Evolutionary conservation across 2,113 vertebrate species (phyloP).

Genomic region (Neogobius melanostomus): DNA sequence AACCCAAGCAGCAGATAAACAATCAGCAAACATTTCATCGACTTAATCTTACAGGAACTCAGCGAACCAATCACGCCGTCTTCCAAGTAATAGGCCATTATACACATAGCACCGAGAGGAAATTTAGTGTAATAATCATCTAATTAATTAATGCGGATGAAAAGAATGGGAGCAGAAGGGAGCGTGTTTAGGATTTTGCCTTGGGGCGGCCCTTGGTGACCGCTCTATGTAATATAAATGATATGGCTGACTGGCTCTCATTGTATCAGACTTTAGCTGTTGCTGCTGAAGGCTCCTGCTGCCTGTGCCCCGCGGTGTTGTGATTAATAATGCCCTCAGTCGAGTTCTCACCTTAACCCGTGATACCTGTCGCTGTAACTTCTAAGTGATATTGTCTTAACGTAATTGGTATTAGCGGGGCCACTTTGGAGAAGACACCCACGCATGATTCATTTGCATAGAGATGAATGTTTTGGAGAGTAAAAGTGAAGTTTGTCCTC

Average conservation of each 20-base stretch:
- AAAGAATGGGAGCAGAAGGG: constrained; percentile 18
- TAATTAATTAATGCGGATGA: constrained; percentile 65
- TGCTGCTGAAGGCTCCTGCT: constrained; percentile 43
- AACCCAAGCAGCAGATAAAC: constrained; percentile 17
- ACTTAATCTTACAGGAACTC: constrained; percentile 14
- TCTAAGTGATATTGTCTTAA: not conserved
- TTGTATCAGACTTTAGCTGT: constrained; percentile 48
- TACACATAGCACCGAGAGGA: constrained; percentile 32
- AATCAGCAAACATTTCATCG: constrained; percentile 28
- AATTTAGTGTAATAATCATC: constrained; percentile 44
- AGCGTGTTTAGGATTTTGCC: constrained; percentile 38
- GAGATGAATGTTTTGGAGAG: not conserved
- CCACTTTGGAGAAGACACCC: not conserved
- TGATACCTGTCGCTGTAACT: constrained; percentile 25
- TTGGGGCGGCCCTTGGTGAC: constrained; percentile 43
- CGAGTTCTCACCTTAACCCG: constrained; percentile 46
- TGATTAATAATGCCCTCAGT: constrained; percentile 28
- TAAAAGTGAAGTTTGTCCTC: not conserved
- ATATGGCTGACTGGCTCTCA: constrained; percentile 50
- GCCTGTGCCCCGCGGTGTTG: constrained; percentile 19
- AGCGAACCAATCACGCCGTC: constrained; percentile 22
- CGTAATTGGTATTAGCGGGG: constrained; percentile 1
- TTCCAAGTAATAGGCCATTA: constrained; percentile 45
- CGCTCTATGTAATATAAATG: constrained; percentile 36
- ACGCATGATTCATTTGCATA: not conserved